Base-by-base conservation (phyloP, 2,888 invertebrate genomes). In the Metopia argyrocephala region DNA sequence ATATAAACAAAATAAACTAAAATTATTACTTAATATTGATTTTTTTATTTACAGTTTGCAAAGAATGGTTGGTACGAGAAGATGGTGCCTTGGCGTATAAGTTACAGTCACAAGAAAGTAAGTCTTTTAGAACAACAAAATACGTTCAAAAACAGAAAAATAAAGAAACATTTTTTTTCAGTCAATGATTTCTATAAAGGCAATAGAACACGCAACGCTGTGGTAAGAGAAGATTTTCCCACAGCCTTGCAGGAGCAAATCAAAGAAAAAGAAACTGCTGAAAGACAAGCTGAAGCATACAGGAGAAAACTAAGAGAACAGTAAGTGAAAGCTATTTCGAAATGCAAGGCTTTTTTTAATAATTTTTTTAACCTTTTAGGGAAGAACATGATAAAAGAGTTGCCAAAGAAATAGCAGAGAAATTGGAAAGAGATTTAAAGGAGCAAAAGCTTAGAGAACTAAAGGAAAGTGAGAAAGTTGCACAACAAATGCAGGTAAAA, bases 61-160 rank as follows among this genome's bases (percentile, higher is more conserved):
- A 94, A 85, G 95, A 96, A 90, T 96, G 96, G 95, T 91, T 95
- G 85, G 94, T 96, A 38, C 93, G 95, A 86, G 96, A 96, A 91
- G 96, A 96, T 90, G 94, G 95, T 83, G 96, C 95, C 20, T 89
- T 96, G 86, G 96, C 96, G 7, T 94, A 96, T 89, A 93, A 93
- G 84, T 91, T 96, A 38, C 96, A 96, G 89, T 94, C 94, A 86
- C 93, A 96, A 92, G 96, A 96, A 91, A 95, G 96, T 93, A 92
- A 91, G 93, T 84, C 20, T 21, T 15, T 76, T 38, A 12, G 12
- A 38, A 38, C 15, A 38, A 38, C 0, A 38, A 38, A 38, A 38
- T 3, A 3, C 38, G 15, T 38, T 38, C 3, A 15, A 3, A 38
- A 9, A 3, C n/a, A n/a, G n/a, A n/a, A n/a, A n/a, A n/a, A n/a